Evolutionary conservation across 2,888 invertebrate species (phyloP).

Genomic region (Aphidoletes aphidimyza): DNA sequence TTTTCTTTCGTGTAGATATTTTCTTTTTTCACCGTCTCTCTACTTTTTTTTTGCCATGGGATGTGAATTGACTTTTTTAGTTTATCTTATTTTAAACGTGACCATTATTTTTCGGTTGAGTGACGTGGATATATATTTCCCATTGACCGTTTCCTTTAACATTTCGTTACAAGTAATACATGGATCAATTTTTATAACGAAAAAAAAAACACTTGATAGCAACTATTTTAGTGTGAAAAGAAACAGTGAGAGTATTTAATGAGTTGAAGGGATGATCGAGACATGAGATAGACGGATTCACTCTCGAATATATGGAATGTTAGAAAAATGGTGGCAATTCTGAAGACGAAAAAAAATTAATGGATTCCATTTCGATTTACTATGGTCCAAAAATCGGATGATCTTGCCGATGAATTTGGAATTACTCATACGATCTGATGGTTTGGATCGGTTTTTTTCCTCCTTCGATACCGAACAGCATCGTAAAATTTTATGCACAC

Average conservation of each 20-base stretch:
- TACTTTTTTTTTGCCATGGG: not conserved
- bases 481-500: conserved; percentile 35
- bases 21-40: not conserved
- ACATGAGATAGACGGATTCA: not conserved
- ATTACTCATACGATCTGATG: not conserved
- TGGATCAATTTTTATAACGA: conserved; percentile 24
- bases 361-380: conserved; percentile 3
- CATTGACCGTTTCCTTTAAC: conserved; percentile 36
- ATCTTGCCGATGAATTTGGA: not conserved
- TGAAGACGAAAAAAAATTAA: not conserved
- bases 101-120: conserved; percentile 51
- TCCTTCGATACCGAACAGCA: not conserved
- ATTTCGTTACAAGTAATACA: not conserved
- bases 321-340: conserved; percentile 33
- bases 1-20: not conserved
- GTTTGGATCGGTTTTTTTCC: not conserved
- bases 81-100: not conserved
- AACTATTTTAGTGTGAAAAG: not conserved
- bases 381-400: not conserved
- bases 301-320: not conserved
- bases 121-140: conserved; percentile 4
- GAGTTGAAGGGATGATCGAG: not conserved
- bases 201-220: not conserved
- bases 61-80: not conserved
- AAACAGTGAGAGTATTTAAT: not conserved